Base-by-base conservation (phyloP, 2,888 invertebrate genomes). In the Sminthurides aquaticus region DNA sequence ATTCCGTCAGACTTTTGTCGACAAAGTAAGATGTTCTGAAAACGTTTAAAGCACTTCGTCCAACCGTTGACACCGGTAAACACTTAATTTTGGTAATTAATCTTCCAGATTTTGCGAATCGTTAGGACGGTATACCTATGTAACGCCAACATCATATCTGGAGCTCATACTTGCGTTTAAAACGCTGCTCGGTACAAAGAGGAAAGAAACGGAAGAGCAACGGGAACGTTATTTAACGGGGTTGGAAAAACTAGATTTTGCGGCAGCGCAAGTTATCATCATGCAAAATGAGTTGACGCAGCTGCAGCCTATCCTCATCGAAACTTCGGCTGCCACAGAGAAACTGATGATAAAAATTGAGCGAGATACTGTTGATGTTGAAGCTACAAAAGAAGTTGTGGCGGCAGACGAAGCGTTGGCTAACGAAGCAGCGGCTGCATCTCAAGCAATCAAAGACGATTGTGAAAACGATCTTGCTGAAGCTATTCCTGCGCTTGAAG, bases 381-480 rank as follows among this genome's bases (percentile, higher is more conserved):
- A 97, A 80, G 91, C 91, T 27, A 91, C 92, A 78, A 95, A 95
- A 78, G 95, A 96, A 84, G 89, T 88, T 43, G 94, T 96, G 0
- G 93, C 90, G 24, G 94, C 93, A 0, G 96, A 97, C 78, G 96
- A 96, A 79, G 93, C 93, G 0, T 82, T 94, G 0, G 96, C 96
- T 1, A 66, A 91, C 78, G 93, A 93, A 78, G 94, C 81, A 43
- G 96, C 96, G 0, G 95, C 94, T 0, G 91, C 91, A 0, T 91
- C 96, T 0, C 94, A 96, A 77, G 94, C 93, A 3, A 97, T 97
- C 74, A 95, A 95, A 77, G 94, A 95, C 78, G 97, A 98, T 78
- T 98, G 97, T 79, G 97, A 97, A 80, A 90, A 91, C 34, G 97
- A 98, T 79, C 80, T 98, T 64, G 92, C 94, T 0, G 95, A 96